These are phyloP conservation scores for Embiotoca jacksoni DNA, from an alignment of 2,113 vertebrate species.

Conservation along the genomic window DNA sequence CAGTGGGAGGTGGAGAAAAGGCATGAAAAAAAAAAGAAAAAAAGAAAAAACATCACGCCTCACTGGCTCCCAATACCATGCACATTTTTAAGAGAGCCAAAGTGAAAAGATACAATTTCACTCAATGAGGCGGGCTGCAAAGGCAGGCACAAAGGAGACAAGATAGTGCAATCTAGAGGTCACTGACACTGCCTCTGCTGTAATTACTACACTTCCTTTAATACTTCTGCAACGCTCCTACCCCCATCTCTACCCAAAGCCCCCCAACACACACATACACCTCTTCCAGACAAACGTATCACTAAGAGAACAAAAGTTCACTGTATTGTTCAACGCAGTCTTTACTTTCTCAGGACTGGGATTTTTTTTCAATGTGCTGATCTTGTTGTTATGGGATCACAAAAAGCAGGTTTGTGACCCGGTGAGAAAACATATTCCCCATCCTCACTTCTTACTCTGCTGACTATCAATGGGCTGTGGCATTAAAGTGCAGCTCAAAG, in stretches of 20 bases:
- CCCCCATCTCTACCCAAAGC: constrained; percentile 37
- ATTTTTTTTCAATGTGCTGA: constrained; percentile 39
- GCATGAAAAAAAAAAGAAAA: constrained; percentile 58
- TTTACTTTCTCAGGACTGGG: constrained; percentile 52
- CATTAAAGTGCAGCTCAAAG: constrained; percentile 64
- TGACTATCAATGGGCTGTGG: constrained; percentile 54
- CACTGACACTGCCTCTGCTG: constrained; percentile 89
- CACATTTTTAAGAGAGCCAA: constrained; percentile 87
- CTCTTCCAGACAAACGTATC: constrained; percentile 58
- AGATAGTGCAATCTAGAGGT: constrained; percentile 97
- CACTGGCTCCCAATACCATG: constrained; percentile 91
- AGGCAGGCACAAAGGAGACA: constrained; percentile 93
- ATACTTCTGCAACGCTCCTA: constrained; percentile 81
- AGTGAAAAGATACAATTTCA: constrained; percentile 92
- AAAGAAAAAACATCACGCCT: constrained; percentile 88
- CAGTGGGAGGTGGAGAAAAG: constrained; percentile 57
- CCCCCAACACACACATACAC: constrained; percentile 38
- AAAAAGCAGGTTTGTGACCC: constrained; percentile 55
- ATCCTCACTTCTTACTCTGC: constrained; percentile 53
- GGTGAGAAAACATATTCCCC: constrained; percentile 50
- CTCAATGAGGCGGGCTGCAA: constrained; percentile 84
- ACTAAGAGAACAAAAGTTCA: constrained; percentile 67
- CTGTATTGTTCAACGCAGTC: constrained; percentile 54
- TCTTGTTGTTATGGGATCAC: constrained; percentile 58
- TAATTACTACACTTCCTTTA: constrained; percentile 98